Base-by-base conservation (phyloP, 2,888 invertebrate genomes). In the Drosophila colorata region DNA sequence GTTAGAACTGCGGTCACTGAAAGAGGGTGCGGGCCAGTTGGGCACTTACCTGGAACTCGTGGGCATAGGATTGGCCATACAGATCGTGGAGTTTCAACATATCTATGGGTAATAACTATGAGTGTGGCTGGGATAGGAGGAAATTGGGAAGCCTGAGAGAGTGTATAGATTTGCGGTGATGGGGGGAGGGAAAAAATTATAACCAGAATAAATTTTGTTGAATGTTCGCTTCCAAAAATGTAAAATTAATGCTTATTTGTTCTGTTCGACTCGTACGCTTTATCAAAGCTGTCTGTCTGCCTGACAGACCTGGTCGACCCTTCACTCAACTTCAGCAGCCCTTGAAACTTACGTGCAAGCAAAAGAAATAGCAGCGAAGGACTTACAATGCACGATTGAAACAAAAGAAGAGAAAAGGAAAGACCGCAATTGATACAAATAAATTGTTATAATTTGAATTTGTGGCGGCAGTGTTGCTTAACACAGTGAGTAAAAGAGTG, bases 21-120 rank as follows among this genome's bases (percentile, higher is more conserved):
- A 20, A 20, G 0, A 20, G n/a, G n/a, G n/a, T n/a, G n/a, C 20
- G 20, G 20, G 3, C 4, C 20, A 0, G 0, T 20, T 20, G 2
- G 4, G 8, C 2, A 53, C 74, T 73, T 18, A 74, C 74, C 78
- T 67, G 73, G 40, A 61, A 74, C 20, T 74, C 74, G 31, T 74
- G 73, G 9, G 51, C 67, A 47, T 31, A 67, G 0, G 74, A 72
- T 40, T 74, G 74, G 7, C 74, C 74, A 41, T 72, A 74, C 2
- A 74, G 40, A 41, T 72, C 61, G 18, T 55, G 74, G 16, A 58
- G 23, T 20, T 63, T 74, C 28, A 74, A 44, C 74, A 74, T 74
- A 11, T 33, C 20, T 23, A 31, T 31, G 23, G 23, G 4, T 20
- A 25, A 9, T 16, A 5, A 20, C 14, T 57, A 25, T 38, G 2